phyloP scores from a whole-genome alignment of 2,888 invertebrate genomes.

The Morpho helenor region DNA sequence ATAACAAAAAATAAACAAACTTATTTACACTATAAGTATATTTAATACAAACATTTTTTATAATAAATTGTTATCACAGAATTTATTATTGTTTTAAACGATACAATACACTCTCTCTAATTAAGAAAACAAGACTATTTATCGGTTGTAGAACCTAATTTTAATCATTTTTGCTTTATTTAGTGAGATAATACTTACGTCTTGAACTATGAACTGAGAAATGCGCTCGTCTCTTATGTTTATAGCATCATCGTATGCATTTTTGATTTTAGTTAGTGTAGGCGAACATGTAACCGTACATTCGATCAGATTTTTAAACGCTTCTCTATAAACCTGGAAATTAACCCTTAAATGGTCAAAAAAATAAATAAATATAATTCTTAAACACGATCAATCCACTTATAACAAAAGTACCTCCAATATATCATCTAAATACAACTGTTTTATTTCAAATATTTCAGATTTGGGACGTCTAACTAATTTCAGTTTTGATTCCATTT shows the following conservation, averaged over 20 bases:
- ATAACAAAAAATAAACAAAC: too few relatives aligned
- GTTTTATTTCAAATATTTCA: slow-evolving; percentile 50
- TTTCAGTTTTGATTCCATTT: slow-evolving; percentile 42
- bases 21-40: too few relatives aligned
- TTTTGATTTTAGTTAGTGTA: slow-evolving; percentile 54
- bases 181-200: slow-evolving; percentile 44
- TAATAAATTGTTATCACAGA: too few relatives aligned
- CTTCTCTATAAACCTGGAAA: slow-evolving; percentile 60
- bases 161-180: too few relatives aligned
- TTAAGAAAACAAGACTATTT: too few relatives aligned
- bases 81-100: too few relatives aligned
- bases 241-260: slow-evolving; percentile 61
- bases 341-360: neutral
- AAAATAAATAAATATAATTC: too few relatives aligned
- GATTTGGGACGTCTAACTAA: slow-evolving; percentile 40
- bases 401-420: slow-evolving; percentile 38
- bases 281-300: slow-evolving; percentile 53
- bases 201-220: slow-evolving; percentile 54
- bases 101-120: too few relatives aligned
- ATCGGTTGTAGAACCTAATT: too few relatives aligned
- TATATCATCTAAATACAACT: slow-evolving; percentile 50
- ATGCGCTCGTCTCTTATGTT: slow-evolving; percentile 58
- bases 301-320: slow-evolving; percentile 50
- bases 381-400: neutral
- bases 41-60: too few relatives aligned